Evolutionary conservation across 2,797 vertebrate species (phyloP).

Genomic region (Varecia variegata): DNA sequence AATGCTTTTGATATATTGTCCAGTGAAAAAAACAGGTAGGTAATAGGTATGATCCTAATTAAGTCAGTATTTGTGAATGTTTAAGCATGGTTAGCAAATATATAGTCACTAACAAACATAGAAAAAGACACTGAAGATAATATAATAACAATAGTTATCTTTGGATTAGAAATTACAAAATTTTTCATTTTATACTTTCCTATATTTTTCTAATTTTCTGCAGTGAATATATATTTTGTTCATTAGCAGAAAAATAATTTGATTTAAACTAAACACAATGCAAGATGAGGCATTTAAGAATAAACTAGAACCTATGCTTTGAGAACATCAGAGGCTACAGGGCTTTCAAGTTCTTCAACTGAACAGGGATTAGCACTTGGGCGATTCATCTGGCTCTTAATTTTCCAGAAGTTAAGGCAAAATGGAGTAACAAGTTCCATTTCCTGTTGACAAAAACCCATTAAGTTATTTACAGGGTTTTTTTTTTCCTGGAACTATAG

Average conservation of each 20-base stretch:
- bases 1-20: background rate
- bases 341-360: background rate
- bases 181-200: background rate
- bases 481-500: background rate
- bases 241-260: background rate
- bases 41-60: background rate
- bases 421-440: background rate
- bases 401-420: background rate
- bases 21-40: background rate
- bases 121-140: background rate
- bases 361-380: background rate
- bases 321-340: fast-evolving
- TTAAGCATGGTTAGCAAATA: background rate
- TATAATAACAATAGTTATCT: background rate
- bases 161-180: background rate
- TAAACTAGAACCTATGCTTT: background rate
- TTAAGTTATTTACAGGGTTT: background rate
- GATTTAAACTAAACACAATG: background rate
- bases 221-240: background rate
- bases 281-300: background rate
- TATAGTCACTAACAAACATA: background rate
- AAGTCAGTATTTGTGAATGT: background rate
- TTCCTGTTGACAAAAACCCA: background rate
- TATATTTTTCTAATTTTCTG: background rate
- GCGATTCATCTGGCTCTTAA: background rate